Percentiles rank a stretch among this genome's conserved stretches.
Evolutionary conservation across 2,888 invertebrate species (phyloP).

Genomic region (Rhopalosiphum nymphaeae): DNA sequence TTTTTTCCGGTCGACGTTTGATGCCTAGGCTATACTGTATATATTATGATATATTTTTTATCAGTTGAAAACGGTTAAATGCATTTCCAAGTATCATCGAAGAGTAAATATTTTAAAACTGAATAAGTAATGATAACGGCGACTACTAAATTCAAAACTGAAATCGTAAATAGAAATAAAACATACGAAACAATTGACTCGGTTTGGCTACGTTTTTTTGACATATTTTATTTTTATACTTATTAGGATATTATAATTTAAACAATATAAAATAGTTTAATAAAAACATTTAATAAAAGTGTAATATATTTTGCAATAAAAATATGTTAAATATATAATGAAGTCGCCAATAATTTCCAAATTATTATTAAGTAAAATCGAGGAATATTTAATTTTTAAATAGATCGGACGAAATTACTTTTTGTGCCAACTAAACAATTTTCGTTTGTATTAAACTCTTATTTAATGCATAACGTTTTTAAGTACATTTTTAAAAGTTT

Average conservation of each 20-base stretch:
- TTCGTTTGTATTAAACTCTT: no score
- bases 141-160: background rate
- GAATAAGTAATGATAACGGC: background rate
- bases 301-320: no score
- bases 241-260: background rate
- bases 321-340: no score
- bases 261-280: background rate
- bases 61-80: background rate
- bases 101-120: background rate
- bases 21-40: background rate
- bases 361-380: background rate
- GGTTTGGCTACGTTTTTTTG: no score
- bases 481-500: background rate
- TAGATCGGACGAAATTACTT: background rate
- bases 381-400: background rate
- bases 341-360: background rate
- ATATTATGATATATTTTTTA: background rate
- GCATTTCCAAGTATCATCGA: background rate
- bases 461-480: no score
- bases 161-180: background rate
- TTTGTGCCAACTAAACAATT: background rate
- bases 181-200: background rate
- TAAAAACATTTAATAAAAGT: background rate
- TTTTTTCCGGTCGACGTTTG: background rate
- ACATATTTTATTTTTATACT: no score